Evolutionary conservation across 1,140 invertebrate species (phyloP), one percentile per base, ranked within the genome.

Genomic region (Dendrolimus kikuchii): DNA sequence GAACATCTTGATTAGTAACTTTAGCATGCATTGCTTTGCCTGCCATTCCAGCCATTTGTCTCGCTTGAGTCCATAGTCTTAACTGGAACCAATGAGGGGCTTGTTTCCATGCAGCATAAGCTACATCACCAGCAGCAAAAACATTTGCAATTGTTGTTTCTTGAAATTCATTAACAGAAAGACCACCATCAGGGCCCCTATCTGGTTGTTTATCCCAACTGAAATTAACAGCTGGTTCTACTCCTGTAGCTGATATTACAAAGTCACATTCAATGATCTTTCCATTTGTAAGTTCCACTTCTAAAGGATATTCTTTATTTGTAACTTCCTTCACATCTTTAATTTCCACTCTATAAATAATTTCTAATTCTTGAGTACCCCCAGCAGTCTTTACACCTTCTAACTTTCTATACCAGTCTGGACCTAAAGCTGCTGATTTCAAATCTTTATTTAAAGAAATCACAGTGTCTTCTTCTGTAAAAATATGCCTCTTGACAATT

Each of bases 11-110:
- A 7, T 89, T 86, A 10, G 79, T 88, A 2, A 90, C 68, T 48
- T 86, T 87, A 4, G 91, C 92, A 57, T 91, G 89, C 95, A 99
- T 99, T 57, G 93, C 93, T 79, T 96, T 95, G 0, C 95, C 97
- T 8, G 95, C 96, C 89, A 98, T 98, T 44, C 90, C 89, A 7
- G 98, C 98, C 98, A 99, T 99, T 87, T 99, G 97, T 58, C 96
- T 86, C 0, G 98, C 98, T 88, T 99, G 98, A 5, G 96, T 97
- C 98, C 98, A 99, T 2, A 99, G 80, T 48, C 97, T 89, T 93
- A 99, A 97, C 87, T 99, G 97, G 82, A 98, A 95, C 98, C 98
- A 99, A 74, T 98, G 95, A 42, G 89, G 77, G 1, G 95, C 90
- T 50, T 86, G 69, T 9, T 90, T 74, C 98, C 98, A 99, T 38